Evolutionary conservation across 1,140 invertebrate genomes (phyloP).

Genomic region (Tachypleus tridentatus): DNA sequence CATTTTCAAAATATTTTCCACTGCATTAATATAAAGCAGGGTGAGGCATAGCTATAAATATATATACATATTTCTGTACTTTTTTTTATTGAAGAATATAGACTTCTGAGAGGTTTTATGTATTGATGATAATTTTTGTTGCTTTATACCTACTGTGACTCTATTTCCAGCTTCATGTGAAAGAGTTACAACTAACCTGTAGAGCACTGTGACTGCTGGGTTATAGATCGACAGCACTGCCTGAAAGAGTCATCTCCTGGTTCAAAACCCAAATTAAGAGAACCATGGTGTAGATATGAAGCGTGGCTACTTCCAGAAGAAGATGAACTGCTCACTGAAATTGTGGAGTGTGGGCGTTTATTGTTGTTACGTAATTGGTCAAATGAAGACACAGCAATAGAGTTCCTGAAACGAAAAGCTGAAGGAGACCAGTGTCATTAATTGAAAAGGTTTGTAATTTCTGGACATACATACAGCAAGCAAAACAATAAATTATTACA

Average conservation of each 20-base stretch:
- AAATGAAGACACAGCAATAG: conserved; percentile 45
- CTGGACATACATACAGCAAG: neutral
- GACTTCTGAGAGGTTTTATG: conserved; percentile 12
- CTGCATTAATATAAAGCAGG: no score
- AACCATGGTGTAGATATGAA: conserved; percentile 31
- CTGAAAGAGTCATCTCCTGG: conserved; percentile 43
- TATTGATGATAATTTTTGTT: no score
- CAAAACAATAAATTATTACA: no score
- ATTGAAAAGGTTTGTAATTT: neutral
- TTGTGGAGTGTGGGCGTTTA: conserved; percentile 60
- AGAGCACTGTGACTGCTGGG: conserved; percentile 60
- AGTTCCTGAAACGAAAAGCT: conserved; percentile 50
- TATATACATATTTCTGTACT: no score
- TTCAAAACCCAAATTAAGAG: conserved; percentile 35
- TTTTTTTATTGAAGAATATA: conserved; percentile 13
- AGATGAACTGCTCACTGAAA: conserved; percentile 53
- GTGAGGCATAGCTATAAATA: no score
- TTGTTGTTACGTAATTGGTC: conserved; percentile 54
- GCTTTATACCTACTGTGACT: no score
- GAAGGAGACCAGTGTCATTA: neutral
- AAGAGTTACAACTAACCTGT: conserved; percentile 41
- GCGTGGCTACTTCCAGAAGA: conserved; percentile 34
- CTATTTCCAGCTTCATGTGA: no score
- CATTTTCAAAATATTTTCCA: no score
- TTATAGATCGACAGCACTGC: conserved; percentile 47